Conservation (phyloP, 2,888 invertebrate species). For the Pseudococcus viburni region DNA sequence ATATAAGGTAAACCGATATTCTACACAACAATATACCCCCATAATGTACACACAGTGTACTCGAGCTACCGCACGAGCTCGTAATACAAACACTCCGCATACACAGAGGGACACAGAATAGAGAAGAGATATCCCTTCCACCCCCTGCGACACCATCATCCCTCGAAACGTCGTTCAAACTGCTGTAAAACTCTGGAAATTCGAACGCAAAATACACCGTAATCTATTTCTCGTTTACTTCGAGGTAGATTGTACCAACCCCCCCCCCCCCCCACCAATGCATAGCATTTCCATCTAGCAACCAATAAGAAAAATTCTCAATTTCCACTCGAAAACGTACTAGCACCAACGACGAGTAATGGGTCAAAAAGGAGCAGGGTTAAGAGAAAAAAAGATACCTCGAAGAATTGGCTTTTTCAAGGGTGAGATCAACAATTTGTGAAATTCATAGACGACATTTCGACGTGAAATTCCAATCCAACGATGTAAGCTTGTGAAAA, state of each 20-base stretch:
- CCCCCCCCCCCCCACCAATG: not conserved
- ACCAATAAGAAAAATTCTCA: not conserved
- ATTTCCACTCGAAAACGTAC: not conserved
- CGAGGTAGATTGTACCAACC: not conserved
- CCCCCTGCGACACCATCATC: not conserved
- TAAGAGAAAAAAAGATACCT: not conserved
- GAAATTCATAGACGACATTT: not conserved
- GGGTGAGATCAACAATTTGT: not conserved
- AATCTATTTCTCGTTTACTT: conserved; percentile 14
- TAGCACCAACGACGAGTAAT: not conserved
- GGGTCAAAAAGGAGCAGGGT: conserved; percentile 5
- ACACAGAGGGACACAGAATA: too few species aligned
- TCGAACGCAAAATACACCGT: conserved; percentile 7
- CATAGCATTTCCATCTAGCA: not conserved
- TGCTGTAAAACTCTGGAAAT: conserved; percentile 14
- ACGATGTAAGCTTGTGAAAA: not conserved
- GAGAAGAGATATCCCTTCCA: not conserved
- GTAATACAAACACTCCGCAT: not conserved
- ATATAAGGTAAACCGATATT: not conserved
- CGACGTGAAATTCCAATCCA: not conserved
- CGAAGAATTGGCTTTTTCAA: not conserved
- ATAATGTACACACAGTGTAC: not conserved
- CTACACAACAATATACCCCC: not conserved
- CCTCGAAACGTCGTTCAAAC: not conserved
- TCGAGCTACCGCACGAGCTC: not conserved